Evolutionary conservation across 2,888 invertebrate species (phyloP).

Genomic region (Tuta absoluta): DNA sequence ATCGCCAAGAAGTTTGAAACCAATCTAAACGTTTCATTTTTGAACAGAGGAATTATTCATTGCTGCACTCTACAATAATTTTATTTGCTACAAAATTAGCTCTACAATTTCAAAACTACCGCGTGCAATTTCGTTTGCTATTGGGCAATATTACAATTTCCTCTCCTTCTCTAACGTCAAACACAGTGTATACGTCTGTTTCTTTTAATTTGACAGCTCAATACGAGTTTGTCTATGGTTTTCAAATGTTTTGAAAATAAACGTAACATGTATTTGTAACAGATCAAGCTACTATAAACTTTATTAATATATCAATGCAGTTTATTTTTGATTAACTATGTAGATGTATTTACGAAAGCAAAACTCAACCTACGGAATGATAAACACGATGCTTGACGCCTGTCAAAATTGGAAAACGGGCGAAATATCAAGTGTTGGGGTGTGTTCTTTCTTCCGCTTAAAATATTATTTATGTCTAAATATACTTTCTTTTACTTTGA

Average conservation of each 20-base stretch:
- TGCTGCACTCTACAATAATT: not conserved
- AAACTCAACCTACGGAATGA: slow-evolving; percentile 5
- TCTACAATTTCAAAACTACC: not conserved
- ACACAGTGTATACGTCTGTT: not conserved
- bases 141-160: not conserved
- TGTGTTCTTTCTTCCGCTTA: slow-evolving; percentile 24
- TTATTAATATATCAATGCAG: not conserved
- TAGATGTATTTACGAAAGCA: not conserved
- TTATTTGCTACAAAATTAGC: not conserved
- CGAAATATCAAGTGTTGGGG: slow-evolving; percentile 14
- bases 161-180: not conserved
- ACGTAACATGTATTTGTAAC: not conserved
- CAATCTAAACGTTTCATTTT: too few species aligned
- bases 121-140: not conserved
- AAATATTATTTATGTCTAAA: not conserved
- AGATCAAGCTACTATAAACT: not conserved
- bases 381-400: slow-evolving; percentile 15
- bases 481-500: not conserved
- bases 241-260: not conserved
- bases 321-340: not conserved
- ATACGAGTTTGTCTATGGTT: not conserved
- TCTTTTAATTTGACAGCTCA: slow-evolving; percentile 3
- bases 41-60: too few species aligned
- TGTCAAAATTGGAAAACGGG: slow-evolving; percentile 22
- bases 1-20: too few species aligned